Percentiles rank a stretch among this genome's conserved stretches.
These are phyloP conservation scores for Meteorus colon DNA, from an alignment of 2,888 invertebrate genomes.

Conservation along the genomic window DNA sequence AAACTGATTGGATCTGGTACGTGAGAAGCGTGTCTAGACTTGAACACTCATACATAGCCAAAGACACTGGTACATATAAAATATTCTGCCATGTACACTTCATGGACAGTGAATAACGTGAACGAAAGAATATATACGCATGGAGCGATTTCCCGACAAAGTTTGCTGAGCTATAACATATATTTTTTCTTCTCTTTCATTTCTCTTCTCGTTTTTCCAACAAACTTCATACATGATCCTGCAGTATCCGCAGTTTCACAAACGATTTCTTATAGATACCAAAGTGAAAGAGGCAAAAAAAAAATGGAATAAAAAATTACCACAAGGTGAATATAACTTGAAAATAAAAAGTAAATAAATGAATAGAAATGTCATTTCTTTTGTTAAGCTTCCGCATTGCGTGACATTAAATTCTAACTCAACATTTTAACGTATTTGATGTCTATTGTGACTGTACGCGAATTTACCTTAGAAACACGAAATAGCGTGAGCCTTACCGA, in stretches of 20 bases:
- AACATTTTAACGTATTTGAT: not conserved
- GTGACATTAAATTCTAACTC: constrained; percentile 18
- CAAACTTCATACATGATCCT: constrained; percentile 19
- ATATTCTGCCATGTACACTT: not conserved
- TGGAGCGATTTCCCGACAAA: constrained; percentile 16
- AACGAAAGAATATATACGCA: constrained; percentile 24
- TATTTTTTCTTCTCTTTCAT: constrained; percentile 44
- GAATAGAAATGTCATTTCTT: constrained; percentile 7
- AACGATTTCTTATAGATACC: not conserved
- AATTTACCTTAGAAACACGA: constrained; percentile 34
- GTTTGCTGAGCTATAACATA: constrained; percentile 32
- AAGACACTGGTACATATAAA: constrained; percentile 5
- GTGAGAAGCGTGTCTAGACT: constrained; percentile 47
- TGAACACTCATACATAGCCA: constrained; percentile 10
- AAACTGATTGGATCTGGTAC: constrained; percentile 60
- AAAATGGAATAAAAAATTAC: constrained; percentile 26
- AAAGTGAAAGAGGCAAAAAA: not conserved
- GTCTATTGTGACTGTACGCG: not conserved
- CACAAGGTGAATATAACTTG: not conserved
- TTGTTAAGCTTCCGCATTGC: not conserved
- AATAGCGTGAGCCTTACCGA: constrained; percentile 13
- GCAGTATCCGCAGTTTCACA: constrained; percentile 8
- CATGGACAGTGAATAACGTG: constrained; percentile 14
- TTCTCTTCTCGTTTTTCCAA: constrained; percentile 22
- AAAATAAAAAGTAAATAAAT: constrained; percentile 2